These are phyloP conservation scores for Carterocephalus palaemon DNA, from an alignment of 2,888 invertebrate genomes.

Conservation along the genomic window DNA sequence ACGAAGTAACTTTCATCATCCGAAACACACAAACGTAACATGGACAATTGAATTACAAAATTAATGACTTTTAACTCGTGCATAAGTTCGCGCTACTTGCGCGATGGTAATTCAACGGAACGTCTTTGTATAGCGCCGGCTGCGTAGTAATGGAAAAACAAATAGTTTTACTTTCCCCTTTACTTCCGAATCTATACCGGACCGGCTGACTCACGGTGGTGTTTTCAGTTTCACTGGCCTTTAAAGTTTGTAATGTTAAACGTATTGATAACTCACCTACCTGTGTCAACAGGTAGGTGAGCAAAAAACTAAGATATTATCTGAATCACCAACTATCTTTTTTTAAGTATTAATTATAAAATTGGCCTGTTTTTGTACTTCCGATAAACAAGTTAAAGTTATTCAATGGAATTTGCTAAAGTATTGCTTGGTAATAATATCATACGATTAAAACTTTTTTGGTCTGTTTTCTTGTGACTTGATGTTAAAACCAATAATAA, in stretches of 20 bases:
- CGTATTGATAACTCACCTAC: no score
- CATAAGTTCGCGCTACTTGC: slow-evolving; percentile 38
- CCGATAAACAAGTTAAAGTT: no score
- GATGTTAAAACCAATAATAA: no score
- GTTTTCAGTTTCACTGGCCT: slow-evolving; percentile 71
- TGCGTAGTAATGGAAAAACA: slow-evolving; percentile 61
- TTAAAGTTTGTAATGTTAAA: slow-evolving; percentile 29
- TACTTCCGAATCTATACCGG: slow-evolving; percentile 63
- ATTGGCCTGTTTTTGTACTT: no score
- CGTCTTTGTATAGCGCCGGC: slow-evolving; percentile 48
- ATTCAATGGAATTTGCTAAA: no score
- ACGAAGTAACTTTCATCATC: slow-evolving; percentile 65
- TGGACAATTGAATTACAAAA: slow-evolving; percentile 47
- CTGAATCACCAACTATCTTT: no score
- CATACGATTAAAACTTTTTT: no score
- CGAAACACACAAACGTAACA: slow-evolving; percentile 52
- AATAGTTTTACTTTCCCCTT: slow-evolving; percentile 75
- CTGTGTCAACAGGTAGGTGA: no score
- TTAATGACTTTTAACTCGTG: slow-evolving; percentile 49
- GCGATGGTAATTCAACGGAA: slow-evolving; percentile 41
- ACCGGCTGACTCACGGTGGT: slow-evolving; percentile 68
- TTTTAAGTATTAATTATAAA: no score
- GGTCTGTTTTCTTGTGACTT: no score
- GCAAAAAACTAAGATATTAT: no score
- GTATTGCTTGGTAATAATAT: no score